Evolutionary conservation across 2,888 invertebrate genomes (phyloP).

Genomic region (Nineta flava): DNA sequence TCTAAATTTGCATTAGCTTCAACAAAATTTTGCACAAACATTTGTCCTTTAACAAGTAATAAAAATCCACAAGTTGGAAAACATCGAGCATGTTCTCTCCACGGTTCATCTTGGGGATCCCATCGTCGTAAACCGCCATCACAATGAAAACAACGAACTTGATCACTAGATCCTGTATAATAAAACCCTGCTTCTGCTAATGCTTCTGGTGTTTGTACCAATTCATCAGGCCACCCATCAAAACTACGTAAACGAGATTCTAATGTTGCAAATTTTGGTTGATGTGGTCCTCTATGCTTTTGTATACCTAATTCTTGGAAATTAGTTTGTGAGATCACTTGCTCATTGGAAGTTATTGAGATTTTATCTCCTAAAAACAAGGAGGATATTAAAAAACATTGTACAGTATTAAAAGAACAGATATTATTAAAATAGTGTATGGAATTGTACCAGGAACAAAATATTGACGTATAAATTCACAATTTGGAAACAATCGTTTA

Average conservation of each 20-base stretch:
- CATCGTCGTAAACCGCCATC: constrained; percentile 83
- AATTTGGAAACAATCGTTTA: constrained; percentile 39
- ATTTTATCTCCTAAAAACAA: constrained; percentile 2
- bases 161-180: constrained; percentile 56
- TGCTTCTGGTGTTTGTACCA: constrained; percentile 57
- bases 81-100: constrained; percentile 90
- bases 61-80: constrained; percentile 81
- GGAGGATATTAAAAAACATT: not conserved
- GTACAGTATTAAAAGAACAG: not conserved
- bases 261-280: constrained; percentile 48
- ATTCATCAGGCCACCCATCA: constrained; percentile 56
- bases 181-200: constrained; percentile 82
- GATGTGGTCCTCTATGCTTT: constrained; percentile 41
- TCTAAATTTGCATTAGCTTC: not conserved
- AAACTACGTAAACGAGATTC: constrained; percentile 56
- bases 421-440: not conserved
- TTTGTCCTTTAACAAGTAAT: constrained; percentile 60
- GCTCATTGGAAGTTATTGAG: constrained; percentile 25
- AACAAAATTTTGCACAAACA: constrained; percentile 42
- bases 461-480: constrained; percentile 32
- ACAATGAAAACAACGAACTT: constrained; percentile 86
- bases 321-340: constrained; percentile 26
- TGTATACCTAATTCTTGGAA: constrained; percentile 43
- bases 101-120: constrained; percentile 81
- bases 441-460: constrained; percentile 7